A percentile compares a stretch with the other conserved stretches of the same genome.
Evolutionary conservation across 2,113 vertebrate genomes (phyloP).

Genomic region (Scophthalmus maximus): DNA sequence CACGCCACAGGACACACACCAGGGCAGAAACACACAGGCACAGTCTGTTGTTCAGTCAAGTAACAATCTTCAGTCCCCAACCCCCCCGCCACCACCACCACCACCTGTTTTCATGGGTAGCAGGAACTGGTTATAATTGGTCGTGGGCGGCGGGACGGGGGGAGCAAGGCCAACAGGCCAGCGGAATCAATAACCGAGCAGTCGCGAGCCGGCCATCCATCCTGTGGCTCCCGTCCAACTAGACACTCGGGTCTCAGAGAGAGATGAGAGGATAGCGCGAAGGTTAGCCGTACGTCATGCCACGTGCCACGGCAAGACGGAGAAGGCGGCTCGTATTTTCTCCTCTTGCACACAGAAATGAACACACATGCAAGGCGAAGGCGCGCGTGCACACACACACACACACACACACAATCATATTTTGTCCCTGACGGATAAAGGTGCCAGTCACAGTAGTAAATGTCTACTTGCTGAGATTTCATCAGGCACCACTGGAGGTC

Average conservation of each 20-base stretch:
- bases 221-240: conserved; percentile 60
- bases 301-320: conserved; percentile 29
- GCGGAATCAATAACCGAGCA: conserved; percentile 68
- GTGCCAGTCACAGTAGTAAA: conserved; percentile 51
- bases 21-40: conserved; percentile 3
- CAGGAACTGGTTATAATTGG: conserved; percentile 68
- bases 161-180: conserved; percentile 60
- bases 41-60: conserved; percentile 9
- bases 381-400: neutral
- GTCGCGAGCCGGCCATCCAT: conserved; percentile 68
- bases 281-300: conserved; percentile 67
- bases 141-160: conserved; percentile 53
- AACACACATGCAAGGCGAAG: too few relatives aligned
- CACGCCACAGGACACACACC: conserved; percentile 18
- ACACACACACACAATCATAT: conserved; percentile 24
- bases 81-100: neutral
- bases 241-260: conserved; percentile 58
- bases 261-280: conserved; percentile 59
- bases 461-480: conserved; percentile 59
- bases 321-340: conserved; percentile 32
- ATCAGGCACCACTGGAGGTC: conserved; percentile 11
- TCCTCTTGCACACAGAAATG: neutral
- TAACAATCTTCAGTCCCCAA: conserved; percentile 3
- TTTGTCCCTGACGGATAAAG: conserved; percentile 64
- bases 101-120: conserved; percentile 21